Evolutionary conservation across 2,113 vertebrate species (phyloP), one percentile per base, ranked within the genome.

Genomic region (Colius striatus): DNA sequence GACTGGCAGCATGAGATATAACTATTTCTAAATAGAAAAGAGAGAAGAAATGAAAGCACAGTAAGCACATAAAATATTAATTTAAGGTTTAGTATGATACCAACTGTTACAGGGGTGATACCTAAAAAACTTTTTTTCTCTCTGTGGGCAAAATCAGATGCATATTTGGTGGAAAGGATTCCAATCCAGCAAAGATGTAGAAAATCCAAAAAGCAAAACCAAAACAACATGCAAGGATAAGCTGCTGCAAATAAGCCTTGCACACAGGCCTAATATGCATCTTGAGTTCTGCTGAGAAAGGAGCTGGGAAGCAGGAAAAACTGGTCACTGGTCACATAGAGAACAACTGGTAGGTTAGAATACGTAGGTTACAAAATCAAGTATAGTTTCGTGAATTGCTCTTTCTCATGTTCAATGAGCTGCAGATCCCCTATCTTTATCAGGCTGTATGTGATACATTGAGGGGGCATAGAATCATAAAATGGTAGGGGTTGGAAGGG

Each of bases 31-130:
- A 92, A 51, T 11, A 81, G 75, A 83, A 87, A 12, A 66, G 29
- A 63, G 82, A 90, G 29, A 76, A 43, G 4, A 96, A 90, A 86
- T 86, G 47, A 74, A 95, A 92, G 82, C 55, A 83, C 20, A 80
- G 67, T 50, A 85, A 79, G 58, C 66, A 90, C n/a, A 85, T 90
- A 58, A 94, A 95, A 68, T 91, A 92, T 93, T 95, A 80, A 94
- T 91, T 87, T 83, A 91, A 95, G 50, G 54, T 54, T 75, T 80
- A 79, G 58, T 41, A 61, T 34, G 53, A 75, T 82, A 90, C 23
- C 36, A 79, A 95, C n/a, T 87, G 51, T 90, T 51, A 91, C 29
- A 78, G 48, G 29, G n/a, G 38, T 88, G 41, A 78, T 74, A 18
- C n/a, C 34, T 66, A 14, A 58, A 41, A 41, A 41, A 41, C 58